Base-by-base conservation (phyloP, 1,140 invertebrate species). In the Brachionus rubens region DNA sequence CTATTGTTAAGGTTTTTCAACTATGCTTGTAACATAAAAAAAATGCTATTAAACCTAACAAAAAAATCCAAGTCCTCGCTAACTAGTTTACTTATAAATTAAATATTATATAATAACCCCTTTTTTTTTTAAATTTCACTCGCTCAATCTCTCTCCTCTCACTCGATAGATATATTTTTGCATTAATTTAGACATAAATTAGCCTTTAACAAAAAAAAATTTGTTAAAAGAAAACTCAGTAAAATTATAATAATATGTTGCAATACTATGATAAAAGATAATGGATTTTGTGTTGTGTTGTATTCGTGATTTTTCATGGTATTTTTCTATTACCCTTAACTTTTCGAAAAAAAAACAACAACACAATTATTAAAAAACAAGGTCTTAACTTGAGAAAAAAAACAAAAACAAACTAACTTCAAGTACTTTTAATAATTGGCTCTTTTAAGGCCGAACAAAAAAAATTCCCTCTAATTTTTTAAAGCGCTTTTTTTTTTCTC, bases 261-360 rank as follows among this genome's bases (percentile, higher is more conserved):
- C 54, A 59, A 59, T 59, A 59, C n/a, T 65, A 65, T 65, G 40
- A 65, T 65, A 65, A 65, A 46, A 65, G 33, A 65, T 41, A 65
- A 65, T 65, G 40, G 40, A 65, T 41, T 36, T 28, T 19, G n/a
- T 65, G 33, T 65, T 59, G 26, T 30, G n/a, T 59, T 59, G 26
- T 54, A 30, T 30, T 33, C 26, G 28, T n/a, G 26, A 26, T 33
- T 59, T 30, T 59, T 26, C 28, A 59, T 33, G 30, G 26, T 59
- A 33, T 10, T 40, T 59, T 26, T 59, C 28, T 30, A 59, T 30
- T 33, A 36, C 9, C 33, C 33, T 36, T 36, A 36, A 36, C 33
- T 36, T 36, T 5, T 36, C 9, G 33, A 36, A 36, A 5, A 36
- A 36, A 3, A 36, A 36, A 36, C 33, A 36, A 36, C 33, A 36